Evolutionary conservation across 2,888 invertebrate species (phyloP), one percentile per base, ranked within the genome.

Genomic region (Nemotelus nigrinus): DNA sequence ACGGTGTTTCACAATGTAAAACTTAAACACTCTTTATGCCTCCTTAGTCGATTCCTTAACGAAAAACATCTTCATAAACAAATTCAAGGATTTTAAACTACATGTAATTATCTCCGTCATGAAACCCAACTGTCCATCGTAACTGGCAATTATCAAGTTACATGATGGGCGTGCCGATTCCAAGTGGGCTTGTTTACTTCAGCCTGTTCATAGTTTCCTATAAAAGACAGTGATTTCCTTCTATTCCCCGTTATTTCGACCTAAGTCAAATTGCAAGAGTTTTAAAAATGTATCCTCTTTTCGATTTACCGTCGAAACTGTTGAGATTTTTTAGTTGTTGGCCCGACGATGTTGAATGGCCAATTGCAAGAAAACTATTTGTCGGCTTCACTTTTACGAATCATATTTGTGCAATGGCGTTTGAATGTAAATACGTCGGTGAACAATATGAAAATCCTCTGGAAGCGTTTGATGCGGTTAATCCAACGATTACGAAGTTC

Each of bases 391-490:
- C 60, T 6, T 60, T 74, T 63, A 10, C 47, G 2, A 74, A 74
- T 60, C 60, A 60, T 60, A 41, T 63, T 3, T 25, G 2, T 2
- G 60, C 60, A 39, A 60, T 74, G 50, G n/a, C 47, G 25, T 74
- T 74, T 44, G 74, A 74, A 74, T 60, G 60, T 63, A 74, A 74
- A 39, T 74, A 74, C 41, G 74, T 60, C 5, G 60, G 45, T 47
- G 74, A 74, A 39, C 47, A 60, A 10, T 60, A 63, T 47, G 50
- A 60, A 48, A 74, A 74, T 60, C 74, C 74, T 3, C 41, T 74
- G 48, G 74, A 74, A 47, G 71, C 76, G 1, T 63, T 79, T 3
- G 79, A 79, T 50, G 79, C 79, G 3, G 8, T 79, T 2, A 77
- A 77, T 79, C 79, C 79, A 8, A 63, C 64, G 6, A 58, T 77